Evolutionary conservation across 1,140 invertebrate genomes (phyloP).

Genomic region (Macrostomum lignano): DNA sequence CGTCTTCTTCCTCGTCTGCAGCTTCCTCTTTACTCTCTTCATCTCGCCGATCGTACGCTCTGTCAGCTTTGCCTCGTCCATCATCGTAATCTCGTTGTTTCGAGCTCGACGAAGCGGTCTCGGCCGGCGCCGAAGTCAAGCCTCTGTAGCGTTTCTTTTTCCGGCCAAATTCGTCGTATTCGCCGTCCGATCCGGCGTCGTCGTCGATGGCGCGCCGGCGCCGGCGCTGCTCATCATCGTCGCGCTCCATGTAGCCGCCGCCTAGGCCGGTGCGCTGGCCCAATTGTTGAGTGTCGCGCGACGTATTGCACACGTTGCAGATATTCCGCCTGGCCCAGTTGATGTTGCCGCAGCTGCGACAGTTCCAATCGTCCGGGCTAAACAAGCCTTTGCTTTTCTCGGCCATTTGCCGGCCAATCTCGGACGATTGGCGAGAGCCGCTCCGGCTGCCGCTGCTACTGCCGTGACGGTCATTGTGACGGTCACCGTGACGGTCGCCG

Average conservation of each 20-base stretch:
- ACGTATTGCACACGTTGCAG: conserved; percentile 94
- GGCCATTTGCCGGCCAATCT: conserved; percentile 84
- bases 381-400: conserved; percentile 92
- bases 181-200: conserved; percentile 13
- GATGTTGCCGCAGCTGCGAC: conserved; percentile 77
- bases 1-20: conserved; percentile 16
- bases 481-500: too few species aligned
- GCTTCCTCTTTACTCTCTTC: too few species aligned
- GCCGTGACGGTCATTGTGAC: too few species aligned
- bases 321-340: conserved; percentile 85
- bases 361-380: conserved; percentile 96
- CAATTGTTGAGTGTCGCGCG: conserved; percentile 35
- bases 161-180: conserved; percentile 43
- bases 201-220: too few species aligned
- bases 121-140: too few species aligned
- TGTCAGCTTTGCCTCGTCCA: too few species aligned
- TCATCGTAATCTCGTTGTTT: too few species aligned
- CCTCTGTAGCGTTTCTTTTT: too few species aligned
- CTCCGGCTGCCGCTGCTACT: conserved; percentile 9
- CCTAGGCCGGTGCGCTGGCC: conserved; percentile 13
- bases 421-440: conserved; percentile 31
- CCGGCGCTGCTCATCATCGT: conserved; percentile 23
- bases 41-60: too few species aligned
- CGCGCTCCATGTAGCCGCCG: conserved; percentile 24
- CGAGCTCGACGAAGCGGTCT: too few species aligned